phyloP scores from a whole-genome alignment of 2,113 vertebrate species.

The Phrynosoma blainvillii region DNA sequence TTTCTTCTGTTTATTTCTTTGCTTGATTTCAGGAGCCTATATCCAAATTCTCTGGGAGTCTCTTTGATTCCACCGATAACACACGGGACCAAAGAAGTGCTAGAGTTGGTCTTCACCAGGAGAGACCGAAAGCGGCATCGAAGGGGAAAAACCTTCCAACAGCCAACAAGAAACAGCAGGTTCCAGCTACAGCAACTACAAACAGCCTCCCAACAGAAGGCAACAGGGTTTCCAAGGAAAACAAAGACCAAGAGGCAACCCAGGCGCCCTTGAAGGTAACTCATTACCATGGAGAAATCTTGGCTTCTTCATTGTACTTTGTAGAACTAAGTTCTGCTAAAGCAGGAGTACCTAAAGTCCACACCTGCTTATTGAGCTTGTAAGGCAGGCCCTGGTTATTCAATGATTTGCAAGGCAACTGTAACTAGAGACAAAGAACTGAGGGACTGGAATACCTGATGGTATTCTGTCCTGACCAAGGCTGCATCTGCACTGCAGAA shows the following conservation, averaged over 20 bases:
- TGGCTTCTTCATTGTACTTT: background rate
- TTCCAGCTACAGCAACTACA: background rate
- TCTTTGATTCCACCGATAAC: conserved; percentile 54
- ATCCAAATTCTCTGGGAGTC: conserved; percentile 69
- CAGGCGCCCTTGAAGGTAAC: conserved; percentile 58
- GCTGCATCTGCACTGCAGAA: no score
- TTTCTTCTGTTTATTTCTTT: background rate
- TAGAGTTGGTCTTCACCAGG: conserved; percentile 45
- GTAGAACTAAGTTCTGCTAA: fast-evolving
- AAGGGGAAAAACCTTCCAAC: conserved; percentile 57
- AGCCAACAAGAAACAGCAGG: conserved; percentile 47
- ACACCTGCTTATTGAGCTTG: background rate
- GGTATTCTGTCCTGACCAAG: background rate
- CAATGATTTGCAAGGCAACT: background rate
- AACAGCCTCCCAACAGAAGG: background rate
- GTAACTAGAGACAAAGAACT: background rate
- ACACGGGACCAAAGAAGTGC: conserved; percentile 49
- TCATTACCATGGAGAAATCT: background rate
- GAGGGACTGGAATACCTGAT: no score
- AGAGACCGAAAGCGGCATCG: conserved; percentile 64
- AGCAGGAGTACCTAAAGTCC: background rate
- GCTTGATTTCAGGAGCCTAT: conserved; percentile 64
- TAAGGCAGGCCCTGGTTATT: background rate
- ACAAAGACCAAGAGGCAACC: background rate
- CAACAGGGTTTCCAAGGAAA: background rate